Evolutionary conservation across 1,140 invertebrate genomes (phyloP).

Genomic region (Geopemphigus sp.): DNA sequence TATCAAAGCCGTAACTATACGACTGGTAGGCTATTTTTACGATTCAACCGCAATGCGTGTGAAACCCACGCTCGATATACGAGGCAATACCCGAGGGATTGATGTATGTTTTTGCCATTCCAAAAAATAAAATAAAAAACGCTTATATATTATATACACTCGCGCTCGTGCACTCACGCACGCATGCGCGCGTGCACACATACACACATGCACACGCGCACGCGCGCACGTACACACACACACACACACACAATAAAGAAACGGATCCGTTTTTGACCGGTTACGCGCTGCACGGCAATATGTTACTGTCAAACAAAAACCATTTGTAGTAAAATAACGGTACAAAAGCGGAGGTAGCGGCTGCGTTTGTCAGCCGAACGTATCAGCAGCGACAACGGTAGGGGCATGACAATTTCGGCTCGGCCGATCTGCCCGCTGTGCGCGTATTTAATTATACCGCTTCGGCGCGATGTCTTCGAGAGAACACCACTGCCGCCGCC

Average conservation of each 20-base stretch:
- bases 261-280: slow-evolving; percentile 2
- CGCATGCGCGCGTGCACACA: neutral
- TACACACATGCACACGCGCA: too few species aligned
- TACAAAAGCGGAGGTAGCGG: neutral
- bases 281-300: neutral
- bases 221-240: neutral
- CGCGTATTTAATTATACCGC: neutral
- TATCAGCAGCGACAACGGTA: neutral
- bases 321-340: neutral
- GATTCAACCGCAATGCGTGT: neutral
- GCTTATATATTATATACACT: too few species aligned
- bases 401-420: slow-evolving; percentile 1
- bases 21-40: too few species aligned
- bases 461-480: neutral
- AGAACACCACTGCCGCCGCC: neutral
- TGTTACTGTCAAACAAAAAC: slow-evolving; percentile 33
- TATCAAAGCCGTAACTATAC: too few species aligned
- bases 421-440: neutral
- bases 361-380: slow-evolving; percentile 21
- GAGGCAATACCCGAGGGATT: neutral
- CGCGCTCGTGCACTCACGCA: neutral
- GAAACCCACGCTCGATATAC: neutral
- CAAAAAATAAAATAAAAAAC: neutral
- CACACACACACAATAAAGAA: neutral
- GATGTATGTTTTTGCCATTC: neutral